Conservation (phyloP, 1,140 invertebrate species). For the Trichonephila clavata region DNA sequence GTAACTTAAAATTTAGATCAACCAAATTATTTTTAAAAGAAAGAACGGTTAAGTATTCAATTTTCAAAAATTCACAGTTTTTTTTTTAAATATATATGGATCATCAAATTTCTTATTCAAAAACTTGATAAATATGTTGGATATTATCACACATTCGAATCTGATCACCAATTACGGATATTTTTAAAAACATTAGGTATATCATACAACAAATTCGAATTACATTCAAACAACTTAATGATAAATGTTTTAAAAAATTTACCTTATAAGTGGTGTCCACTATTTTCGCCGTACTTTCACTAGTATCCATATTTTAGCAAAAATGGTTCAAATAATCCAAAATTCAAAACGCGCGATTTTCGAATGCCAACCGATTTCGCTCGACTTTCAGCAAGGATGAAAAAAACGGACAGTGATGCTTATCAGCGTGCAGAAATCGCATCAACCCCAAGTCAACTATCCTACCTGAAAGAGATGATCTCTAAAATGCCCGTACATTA, state of each 20-base stretch:
- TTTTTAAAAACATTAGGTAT: no score
- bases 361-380: not conserved
- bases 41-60: no score
- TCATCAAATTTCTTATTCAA: no score
- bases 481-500: not conserved
- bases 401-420: conserved; percentile 3
- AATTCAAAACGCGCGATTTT: not conserved
- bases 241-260: not conserved
- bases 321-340: not conserved
- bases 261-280: conserved; percentile 71
- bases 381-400: conserved; percentile 3
- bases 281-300: conserved; percentile 52
- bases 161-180: no score
- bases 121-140: no score
- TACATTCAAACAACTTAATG: no score
- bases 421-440: not conserved
- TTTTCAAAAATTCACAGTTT: no score
- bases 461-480: conserved; percentile 33
- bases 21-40: no score
- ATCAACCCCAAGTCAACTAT: conserved; percentile 1
- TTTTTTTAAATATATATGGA: no score
- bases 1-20: no score
- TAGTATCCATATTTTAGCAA: conserved; percentile 56
- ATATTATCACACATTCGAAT: no score
- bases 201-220: no score